Conservation (phyloP, 2,797 vertebrate genomes). For the Limnodromus scolopaceus region DNA sequence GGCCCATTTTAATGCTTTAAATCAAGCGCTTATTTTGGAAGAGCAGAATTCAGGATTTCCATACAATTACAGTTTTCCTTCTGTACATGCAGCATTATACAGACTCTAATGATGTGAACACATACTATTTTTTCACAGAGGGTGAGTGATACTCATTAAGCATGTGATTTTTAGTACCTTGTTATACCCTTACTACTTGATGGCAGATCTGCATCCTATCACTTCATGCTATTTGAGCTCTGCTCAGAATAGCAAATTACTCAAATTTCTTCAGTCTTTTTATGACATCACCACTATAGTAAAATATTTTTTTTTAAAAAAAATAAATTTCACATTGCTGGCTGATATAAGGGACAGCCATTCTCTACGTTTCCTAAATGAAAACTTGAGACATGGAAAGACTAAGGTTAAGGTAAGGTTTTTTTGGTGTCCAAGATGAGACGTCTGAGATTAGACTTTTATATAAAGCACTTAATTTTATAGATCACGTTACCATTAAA, state of each 20-base stretch:
- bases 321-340: not conserved
- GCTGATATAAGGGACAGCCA: not conserved
- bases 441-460: not conserved
- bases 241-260: not conserved
- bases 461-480: slow-evolving; percentile 28
- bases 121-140: not conserved
- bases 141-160: not conserved
- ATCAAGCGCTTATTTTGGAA: not conserved
- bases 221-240: not conserved
- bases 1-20: not conserved
- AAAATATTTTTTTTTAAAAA: not conserved
- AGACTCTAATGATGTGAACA: not conserved
- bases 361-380: not conserved
- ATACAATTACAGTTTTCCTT: not conserved
- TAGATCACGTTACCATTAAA: not conserved
- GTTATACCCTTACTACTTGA: not conserved
- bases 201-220: not conserved
- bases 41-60: not conserved
- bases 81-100: not conserved
- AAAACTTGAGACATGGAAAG: not conserved
- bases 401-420: not conserved
- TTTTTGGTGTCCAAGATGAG: not conserved
- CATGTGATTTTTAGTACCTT: not conserved
- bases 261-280: not conserved
- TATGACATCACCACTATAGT: not conserved